phyloP scores from a whole-genome alignment of 2,888 invertebrate species.

The Sarcophaga variegata region DNA sequence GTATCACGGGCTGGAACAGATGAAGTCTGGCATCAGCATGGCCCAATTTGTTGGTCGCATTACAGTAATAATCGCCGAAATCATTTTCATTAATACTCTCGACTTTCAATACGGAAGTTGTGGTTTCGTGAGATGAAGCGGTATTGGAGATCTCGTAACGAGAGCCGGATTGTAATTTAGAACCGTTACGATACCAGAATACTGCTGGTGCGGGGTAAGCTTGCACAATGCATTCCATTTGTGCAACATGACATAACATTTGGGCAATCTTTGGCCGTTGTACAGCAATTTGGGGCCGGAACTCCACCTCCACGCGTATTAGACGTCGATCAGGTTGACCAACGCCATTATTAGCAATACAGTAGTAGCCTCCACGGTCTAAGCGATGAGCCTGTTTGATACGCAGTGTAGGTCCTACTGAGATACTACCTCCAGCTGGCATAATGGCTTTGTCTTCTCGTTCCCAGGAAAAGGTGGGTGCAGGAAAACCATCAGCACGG shows the following conservation, averaged over 20 bases:
- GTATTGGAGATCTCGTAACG: conserved; percentile 78
- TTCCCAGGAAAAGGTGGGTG: conserved; percentile 87
- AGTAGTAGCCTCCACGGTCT: conserved; percentile 81
- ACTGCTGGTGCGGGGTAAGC: conserved; percentile 80
- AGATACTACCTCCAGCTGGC: conserved; percentile 78
- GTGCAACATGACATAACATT: conserved; percentile 76
- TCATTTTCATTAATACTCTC: conserved; percentile 76
- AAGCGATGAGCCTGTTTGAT: conserved; percentile 78
- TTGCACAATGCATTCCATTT: conserved; percentile 80
- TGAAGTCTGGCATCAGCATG: conserved; percentile 79
- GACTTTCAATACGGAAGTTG: conserved; percentile 79
- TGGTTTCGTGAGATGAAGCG: conserved; percentile 79
- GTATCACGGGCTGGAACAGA: conserved; percentile 79
- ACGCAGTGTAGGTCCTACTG: conserved; percentile 76
- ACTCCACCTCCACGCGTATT: conserved; percentile 80
- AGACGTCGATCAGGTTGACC: conserved; percentile 78
- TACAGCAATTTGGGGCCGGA: conserved; percentile 79
- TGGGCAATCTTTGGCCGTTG: conserved; percentile 80
- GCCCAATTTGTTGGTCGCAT: conserved; percentile 81
- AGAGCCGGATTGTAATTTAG: conserved; percentile 76
- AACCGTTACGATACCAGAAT: conserved; percentile 79
- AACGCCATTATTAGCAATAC: conserved; percentile 80
- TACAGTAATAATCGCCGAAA: conserved; percentile 81
- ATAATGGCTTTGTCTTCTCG: conserved; percentile 84
- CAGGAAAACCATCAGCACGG: conserved; percentile 89